A percentile compares a stretch with the other conserved stretches of the same genome.
Conservation (phyloP, 2,113 vertebrate species). For the Forbesichthys papilliferus region DNA sequence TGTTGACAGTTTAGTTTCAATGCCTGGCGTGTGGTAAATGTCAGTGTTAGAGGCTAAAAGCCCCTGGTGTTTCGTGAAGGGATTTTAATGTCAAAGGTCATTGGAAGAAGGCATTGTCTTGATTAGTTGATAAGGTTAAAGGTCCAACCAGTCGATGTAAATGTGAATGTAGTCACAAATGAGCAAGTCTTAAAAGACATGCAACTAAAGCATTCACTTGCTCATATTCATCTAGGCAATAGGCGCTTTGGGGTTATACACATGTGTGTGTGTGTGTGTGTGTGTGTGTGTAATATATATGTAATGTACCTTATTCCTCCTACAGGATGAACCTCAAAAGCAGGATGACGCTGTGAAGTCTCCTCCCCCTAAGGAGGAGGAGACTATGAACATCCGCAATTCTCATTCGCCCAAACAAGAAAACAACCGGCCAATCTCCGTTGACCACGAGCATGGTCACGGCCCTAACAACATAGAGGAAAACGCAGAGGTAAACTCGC, state of each 20-base stretch:
- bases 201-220: too few species aligned
- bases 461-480: conserved; percentile 65
- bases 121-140: conserved; percentile 33
- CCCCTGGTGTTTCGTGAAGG: conserved; percentile 24
- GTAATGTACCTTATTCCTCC: conserved; percentile 12
- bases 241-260: too few species aligned
- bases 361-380: conserved; percentile 87
- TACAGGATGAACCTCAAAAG: conserved; percentile 85
- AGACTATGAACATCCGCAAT: conserved; percentile 90
- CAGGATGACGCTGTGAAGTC: conserved; percentile 86
- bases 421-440: conserved; percentile 74
- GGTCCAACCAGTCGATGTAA: neutral
- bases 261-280: neutral
- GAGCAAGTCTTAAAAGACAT: too few species aligned
- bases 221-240: too few species aligned
- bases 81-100: conserved; percentile 53
- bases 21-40: conserved; percentile 58
- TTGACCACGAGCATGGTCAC: conserved; percentile 65
- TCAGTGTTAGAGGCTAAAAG: conserved; percentile 55
- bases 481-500: conserved; percentile 84
- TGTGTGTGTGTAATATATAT: neutral
- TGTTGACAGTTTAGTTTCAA: conserved; percentile 24
- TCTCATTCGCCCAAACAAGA: conserved; percentile 87
- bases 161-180: neutral
- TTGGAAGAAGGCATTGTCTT: neutral